phyloP scores from a whole-genome alignment of 2,797 vertebrate genomes.

The Schizopygopsis malacanthus region DNA sequence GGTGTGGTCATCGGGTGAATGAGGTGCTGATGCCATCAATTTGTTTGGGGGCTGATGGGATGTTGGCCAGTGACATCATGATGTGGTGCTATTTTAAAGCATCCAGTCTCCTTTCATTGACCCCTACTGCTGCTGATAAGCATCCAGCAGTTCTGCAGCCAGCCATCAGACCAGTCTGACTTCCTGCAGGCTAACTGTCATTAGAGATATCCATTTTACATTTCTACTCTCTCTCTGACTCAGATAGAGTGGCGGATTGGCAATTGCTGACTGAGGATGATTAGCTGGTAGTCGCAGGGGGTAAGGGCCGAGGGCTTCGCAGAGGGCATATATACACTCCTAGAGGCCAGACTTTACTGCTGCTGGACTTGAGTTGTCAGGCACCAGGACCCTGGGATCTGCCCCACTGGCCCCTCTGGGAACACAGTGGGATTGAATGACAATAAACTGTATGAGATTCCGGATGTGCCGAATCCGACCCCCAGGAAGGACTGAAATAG shows the following conservation, averaged over 20 bases:
- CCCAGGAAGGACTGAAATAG: constrained; percentile 87
- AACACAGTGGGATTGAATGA: constrained; percentile 82
- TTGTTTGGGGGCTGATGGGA: constrained; percentile 31
- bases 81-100: constrained; percentile 72
- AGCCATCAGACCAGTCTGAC: constrained; percentile 35
- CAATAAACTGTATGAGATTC: constrained; percentile 86
- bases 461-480: constrained; percentile 83
- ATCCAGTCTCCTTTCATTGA: constrained; percentile 60
- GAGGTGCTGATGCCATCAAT: constrained; percentile 15
- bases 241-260: constrained; percentile 32
- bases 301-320: not conserved
- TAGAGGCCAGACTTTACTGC: constrained; percentile 39
- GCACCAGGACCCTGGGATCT: constrained; percentile 78
- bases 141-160: constrained; percentile 35
- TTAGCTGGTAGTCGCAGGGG: constrained; percentile 35
- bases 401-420: constrained; percentile 70
- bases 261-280: constrained; percentile 50
- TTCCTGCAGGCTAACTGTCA: constrained; percentile 54
- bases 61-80: constrained; percentile 71
- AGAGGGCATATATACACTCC: constrained; percentile 37
- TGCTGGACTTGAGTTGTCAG: constrained; percentile 54
- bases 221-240: constrained; percentile 40
- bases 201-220: constrained; percentile 54
- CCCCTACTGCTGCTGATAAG: constrained; percentile 55
- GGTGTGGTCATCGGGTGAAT: constrained; percentile 27